Conservation (phyloP, 2,888 invertebrate species). For the Augiades crinisus region DNA sequence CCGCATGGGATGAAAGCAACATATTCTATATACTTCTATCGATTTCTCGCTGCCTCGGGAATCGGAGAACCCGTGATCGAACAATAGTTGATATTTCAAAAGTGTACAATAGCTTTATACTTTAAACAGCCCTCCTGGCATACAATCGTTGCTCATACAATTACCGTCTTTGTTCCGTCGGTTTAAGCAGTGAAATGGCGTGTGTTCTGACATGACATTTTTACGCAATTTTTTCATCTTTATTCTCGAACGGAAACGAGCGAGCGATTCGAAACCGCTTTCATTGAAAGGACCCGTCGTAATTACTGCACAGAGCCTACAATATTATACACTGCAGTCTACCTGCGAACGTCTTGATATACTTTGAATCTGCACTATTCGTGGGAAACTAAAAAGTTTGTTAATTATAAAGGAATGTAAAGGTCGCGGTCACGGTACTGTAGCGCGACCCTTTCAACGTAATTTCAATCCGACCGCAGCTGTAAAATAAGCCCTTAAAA, state of each 20-base stretch:
- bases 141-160: neutral
- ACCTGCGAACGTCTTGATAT: conserved; percentile 32
- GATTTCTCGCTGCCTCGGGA: conserved; percentile 28
- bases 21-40: too few species aligned
- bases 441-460: conserved; percentile 1
- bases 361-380: conserved; percentile 13
- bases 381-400: conserved; percentile 23
- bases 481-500: conserved; percentile 22
- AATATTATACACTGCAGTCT: conserved; percentile 35
- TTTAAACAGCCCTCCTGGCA: too few species aligned
- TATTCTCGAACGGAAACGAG: conserved; percentile 42
- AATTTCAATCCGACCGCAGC: conserved; percentile 20
- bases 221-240: conserved; percentile 38
- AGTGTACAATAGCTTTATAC: conserved; percentile 4
- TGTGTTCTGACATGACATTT: conserved; percentile 17
- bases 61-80: conserved; percentile 39
- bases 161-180: conserved; percentile 3
- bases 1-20: conserved; percentile 11
- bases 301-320: conserved; percentile 38
- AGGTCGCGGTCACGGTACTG: neutral
- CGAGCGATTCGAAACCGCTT: conserved; percentile 36
- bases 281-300: conserved; percentile 41
- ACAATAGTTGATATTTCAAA: conserved; percentile 30
- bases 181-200: conserved; percentile 19
- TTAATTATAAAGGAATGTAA: conserved; percentile 16